Conservation (phyloP, 2,113 vertebrate genomes). For the Chaenocephalus aceratus region DNA sequence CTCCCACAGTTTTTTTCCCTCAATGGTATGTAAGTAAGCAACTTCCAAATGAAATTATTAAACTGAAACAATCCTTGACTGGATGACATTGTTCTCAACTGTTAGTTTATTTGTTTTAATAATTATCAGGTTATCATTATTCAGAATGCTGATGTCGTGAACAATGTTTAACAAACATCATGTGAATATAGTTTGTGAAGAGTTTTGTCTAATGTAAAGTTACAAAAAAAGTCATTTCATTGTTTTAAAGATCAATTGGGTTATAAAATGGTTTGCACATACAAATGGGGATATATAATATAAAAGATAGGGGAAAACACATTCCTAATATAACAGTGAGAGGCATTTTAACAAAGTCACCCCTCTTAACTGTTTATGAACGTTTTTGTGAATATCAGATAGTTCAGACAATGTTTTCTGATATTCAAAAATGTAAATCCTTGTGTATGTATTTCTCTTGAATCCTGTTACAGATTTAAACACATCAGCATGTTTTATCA, state of each 20-base stretch:
- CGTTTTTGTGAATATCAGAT: no score
- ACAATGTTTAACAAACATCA: background rate
- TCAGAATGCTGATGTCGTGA: background rate
- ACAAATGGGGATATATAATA: background rate
- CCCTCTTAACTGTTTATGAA: no score
- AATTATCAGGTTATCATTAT: background rate
- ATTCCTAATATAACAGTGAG: no score
- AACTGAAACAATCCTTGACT: background rate
- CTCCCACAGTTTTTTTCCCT: background rate
- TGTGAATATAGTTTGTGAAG: background rate
- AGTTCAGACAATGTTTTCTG: no score
- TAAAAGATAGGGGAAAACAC: no score
- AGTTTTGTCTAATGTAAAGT: background rate
- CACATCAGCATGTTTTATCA: background rate
- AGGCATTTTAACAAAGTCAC: no score
- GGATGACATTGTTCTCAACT: background rate
- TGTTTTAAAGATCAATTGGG: background rate
- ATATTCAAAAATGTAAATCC: no score
- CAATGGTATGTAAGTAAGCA: background rate
- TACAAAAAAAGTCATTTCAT: background rate
- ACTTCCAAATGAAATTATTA: background rate
- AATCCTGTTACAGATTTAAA: background rate
- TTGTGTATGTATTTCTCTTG: no score
- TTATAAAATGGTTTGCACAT: background rate
- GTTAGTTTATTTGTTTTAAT: background rate